A percentile compares a stretch with the other conserved stretches of the same genome.
phyloP scores from a whole-genome alignment of 1,140 invertebrate genomes.

The Dinoponera quadriceps region DNA sequence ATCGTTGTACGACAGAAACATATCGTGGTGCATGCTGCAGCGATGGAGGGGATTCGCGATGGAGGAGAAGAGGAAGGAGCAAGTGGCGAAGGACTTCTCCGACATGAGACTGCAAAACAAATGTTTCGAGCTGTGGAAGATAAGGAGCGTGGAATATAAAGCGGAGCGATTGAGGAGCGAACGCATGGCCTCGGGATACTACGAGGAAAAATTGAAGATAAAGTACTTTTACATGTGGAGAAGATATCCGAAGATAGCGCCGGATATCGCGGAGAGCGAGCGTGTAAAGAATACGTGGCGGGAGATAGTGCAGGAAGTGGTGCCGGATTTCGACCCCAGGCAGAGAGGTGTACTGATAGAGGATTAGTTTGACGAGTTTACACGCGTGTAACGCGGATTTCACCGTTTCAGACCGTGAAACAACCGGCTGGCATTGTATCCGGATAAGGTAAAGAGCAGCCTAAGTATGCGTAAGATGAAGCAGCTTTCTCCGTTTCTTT shows the following conservation, averaged over 20 bases:
- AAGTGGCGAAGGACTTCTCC: conserved; percentile 80
- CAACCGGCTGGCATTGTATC: conserved; percentile 19
- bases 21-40: conserved; percentile 68
- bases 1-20: conserved; percentile 71
- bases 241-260: conserved; percentile 75
- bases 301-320: conserved; percentile 79
- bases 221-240: conserved; percentile 77
- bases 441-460: conserved; percentile 21
- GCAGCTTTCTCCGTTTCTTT: neutral
- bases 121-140: conserved; percentile 73
- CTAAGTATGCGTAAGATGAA: conserved; percentile 21
- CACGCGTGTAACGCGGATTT: conserved; percentile 35
- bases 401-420: too few relatives aligned
- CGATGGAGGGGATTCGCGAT: conserved; percentile 72
- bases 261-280: conserved; percentile 79
- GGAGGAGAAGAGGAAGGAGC: conserved; percentile 71
- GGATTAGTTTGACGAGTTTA: conserved; percentile 67
- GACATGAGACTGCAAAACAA: conserved; percentile 77
- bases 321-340: conserved; percentile 80
- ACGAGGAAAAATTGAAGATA: conserved; percentile 69
- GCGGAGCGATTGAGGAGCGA: conserved; percentile 61
- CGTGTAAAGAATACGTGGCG: conserved; percentile 78
- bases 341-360: conserved; percentile 77
- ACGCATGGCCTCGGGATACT: conserved; percentile 64
- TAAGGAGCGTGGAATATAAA: conserved; percentile 59